These are phyloP conservation scores for Rousettus leschenaultii DNA, from an alignment of 2,113 vertebrate genomes.

Conservation along the genomic window DNA sequence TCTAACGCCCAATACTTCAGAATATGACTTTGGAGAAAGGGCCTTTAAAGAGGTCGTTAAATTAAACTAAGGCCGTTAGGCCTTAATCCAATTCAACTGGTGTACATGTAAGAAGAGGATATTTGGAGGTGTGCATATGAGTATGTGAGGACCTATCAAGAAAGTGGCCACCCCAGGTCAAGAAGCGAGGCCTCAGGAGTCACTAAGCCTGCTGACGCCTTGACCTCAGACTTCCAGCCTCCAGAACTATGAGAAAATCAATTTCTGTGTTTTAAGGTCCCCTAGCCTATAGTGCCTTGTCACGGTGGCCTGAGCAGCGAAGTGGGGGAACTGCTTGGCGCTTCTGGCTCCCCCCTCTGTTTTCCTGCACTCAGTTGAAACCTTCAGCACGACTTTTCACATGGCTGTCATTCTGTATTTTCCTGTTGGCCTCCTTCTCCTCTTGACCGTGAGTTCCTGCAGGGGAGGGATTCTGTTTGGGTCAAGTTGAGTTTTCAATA, in stretches of 20 bases:
- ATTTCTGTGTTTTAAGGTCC: background rate
- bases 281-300: background rate
- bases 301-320: accelerated
- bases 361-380: background rate
- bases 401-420: background rate
- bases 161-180: background rate
- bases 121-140: background rate
- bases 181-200: background rate
- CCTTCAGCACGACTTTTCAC: background rate
- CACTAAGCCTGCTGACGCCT: background rate
- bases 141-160: background rate
- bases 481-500: background rate
- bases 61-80: background rate
- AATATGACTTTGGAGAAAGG: background rate
- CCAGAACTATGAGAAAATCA: background rate
- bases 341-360: background rate
- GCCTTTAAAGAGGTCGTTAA: background rate
- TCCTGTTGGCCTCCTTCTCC: background rate
- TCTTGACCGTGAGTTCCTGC: background rate
- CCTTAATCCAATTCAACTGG: background rate
- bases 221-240: background rate
- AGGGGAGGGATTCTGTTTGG: background rate
- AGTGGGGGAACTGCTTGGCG: too few species aligned
- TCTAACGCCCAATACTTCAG: background rate
- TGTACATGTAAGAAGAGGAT: background rate